Evolutionary conservation across 2,113 vertebrate genomes (phyloP), one percentile per base, ranked within the genome.

Genomic region (Archilochus colubris): DNA sequence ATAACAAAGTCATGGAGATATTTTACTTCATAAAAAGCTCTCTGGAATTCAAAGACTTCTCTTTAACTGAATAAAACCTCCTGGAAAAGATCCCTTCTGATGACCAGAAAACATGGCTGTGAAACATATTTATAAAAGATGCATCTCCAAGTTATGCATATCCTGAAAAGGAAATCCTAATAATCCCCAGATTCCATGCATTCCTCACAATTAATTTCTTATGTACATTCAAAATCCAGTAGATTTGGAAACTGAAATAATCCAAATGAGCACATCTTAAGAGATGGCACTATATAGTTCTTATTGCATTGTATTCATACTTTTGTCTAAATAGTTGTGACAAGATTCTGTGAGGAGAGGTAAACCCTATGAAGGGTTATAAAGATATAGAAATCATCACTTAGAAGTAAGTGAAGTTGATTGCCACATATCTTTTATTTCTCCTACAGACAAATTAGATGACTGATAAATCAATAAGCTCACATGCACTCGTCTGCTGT

Each of bases 131-230:
- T 82, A 73, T 21, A 30, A 28, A 66, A 36, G 36, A 89, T 0
- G 5, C 24, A 48, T 6, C 72, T 88, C 12, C 24, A 88, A 62
- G 43, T 79, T 61, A 89, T 38, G 70, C 46, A 91, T 91, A 95
- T 95, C 89, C 46, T 50, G 3, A 91, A 76, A 50, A 72, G 9
- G 20, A 68, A 89, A 87, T 55, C 9, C n/a, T 55, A 81, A 46
- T 94, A 93, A 95, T 82, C 33, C 38, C 13, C 24, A 59, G 46
- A 73, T 72, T 80, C 70, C 76, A 23, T 17, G 18, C 14, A 58
- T 75, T 87, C 77, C 82, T 86, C 69, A n/a, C 16, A 51, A 68
- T 70, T 75, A 4, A 28, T 61, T 87, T 85, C 58, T 87, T 79
- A 64, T 19, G 30, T 16, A 48, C 0, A 2, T 22, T 58, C 36